Conservation (phyloP, 2,888 invertebrate species). For the Philopedon plagiatum region DNA sequence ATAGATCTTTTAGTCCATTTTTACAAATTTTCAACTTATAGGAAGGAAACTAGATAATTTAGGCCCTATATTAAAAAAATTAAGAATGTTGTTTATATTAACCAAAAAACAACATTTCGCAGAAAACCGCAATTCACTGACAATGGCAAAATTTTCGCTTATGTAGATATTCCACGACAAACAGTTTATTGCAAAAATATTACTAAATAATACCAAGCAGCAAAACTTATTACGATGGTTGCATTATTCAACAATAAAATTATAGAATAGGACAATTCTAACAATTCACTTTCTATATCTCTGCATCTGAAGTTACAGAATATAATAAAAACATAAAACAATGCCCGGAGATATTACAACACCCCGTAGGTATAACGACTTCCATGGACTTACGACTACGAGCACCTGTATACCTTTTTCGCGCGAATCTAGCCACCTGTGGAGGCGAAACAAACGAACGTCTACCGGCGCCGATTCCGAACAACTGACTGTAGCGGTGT, state of each 20-base stretch:
- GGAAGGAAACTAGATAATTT: too few species aligned
- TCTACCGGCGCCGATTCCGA: conserved; percentile 35
- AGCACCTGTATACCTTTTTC: conserved; percentile 14
- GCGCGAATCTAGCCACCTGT: conserved; percentile 30
- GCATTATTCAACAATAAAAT: conserved; percentile 27
- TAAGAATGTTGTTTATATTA: not conserved
- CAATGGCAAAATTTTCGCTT: conserved; percentile 3
- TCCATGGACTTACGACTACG: conserved; percentile 10
- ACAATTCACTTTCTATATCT: conserved; percentile 27
- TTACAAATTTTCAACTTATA: too few species aligned
- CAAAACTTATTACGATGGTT: conserved; percentile 17
- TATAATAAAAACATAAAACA: conserved; percentile 18
- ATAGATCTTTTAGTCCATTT: too few species aligned
- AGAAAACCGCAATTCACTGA: not conserved
- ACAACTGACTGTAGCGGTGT: conserved; percentile 33
- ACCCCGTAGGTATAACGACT: conserved; percentile 19
- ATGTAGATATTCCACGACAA: not conserved
- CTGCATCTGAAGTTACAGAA: conserved; percentile 17
- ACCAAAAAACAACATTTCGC: not conserved
- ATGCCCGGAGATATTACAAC: conserved; percentile 23
- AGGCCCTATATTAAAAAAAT: too few species aligned
- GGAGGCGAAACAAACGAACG: conserved; percentile 17
- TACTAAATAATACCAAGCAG: conserved; percentile 1
- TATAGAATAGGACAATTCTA: conserved; percentile 4
- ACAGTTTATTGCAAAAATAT: not conserved